phyloP scores from a whole-genome alignment of 2,113 vertebrate genomes.

The Zosterops japonicus region DNA sequence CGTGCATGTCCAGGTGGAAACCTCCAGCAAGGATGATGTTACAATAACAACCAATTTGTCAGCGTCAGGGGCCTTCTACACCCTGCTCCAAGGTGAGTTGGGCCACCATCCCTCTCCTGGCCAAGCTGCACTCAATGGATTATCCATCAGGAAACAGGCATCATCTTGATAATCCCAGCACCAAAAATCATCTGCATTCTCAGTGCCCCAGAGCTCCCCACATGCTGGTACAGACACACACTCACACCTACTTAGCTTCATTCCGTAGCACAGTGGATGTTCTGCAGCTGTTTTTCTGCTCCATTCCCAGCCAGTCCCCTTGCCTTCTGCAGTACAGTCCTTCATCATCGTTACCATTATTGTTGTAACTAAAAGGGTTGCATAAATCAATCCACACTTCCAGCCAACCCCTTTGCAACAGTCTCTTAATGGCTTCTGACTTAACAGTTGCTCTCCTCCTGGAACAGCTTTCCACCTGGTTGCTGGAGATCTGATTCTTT shows the following conservation, averaged over 20 bases:
- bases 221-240: neutral
- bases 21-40: slow-evolving; percentile 93
- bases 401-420: neutral
- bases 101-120: neutral
- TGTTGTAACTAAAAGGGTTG: slow-evolving; percentile 40
- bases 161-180: neutral
- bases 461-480: neutral
- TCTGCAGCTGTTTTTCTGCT: slow-evolving; percentile 7
- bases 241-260: neutral
- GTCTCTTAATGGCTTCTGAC: slow-evolving; percentile 30
- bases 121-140: neutral
- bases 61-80: slow-evolving; percentile 94
- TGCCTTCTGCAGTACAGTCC: neutral
- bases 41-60: slow-evolving; percentile 97
- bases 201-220: neutral
- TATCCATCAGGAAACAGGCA: neutral
- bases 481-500: neutral
- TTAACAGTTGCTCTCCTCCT: neutral
- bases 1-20: slow-evolving; percentile 89
- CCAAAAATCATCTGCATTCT: neutral
- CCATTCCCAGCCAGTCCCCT: neutral
- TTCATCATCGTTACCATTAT: slow-evolving; percentile 17
- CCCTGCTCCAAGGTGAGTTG: slow-evolving; percentile 90
- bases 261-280: neutral
- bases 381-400: slow-evolving; percentile 44